Evolutionary conservation across 53 echinoderm and acorn worm species (phyloP).

Genomic region (Astropecten irregularis): DNA sequence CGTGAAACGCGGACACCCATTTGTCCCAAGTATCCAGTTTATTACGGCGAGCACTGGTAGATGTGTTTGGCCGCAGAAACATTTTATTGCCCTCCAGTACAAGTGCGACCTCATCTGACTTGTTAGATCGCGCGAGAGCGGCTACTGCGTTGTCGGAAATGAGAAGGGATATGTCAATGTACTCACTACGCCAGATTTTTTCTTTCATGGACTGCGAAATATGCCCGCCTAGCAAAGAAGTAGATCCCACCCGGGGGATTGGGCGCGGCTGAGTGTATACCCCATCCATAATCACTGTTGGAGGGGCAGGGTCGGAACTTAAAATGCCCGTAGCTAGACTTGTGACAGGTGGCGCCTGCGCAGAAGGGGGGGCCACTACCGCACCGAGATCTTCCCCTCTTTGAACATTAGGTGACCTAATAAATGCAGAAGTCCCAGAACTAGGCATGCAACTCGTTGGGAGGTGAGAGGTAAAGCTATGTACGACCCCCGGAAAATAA

Average conservation of each 20-base stretch:
- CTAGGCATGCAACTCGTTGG: too few relatives aligned
- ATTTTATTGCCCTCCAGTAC: not conserved
- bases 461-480: too few relatives aligned
- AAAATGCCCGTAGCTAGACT: too few relatives aligned
- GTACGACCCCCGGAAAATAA: too few relatives aligned
- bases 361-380: too few relatives aligned
- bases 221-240: not conserved
- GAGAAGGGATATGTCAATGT: slow-evolving; percentile 5
- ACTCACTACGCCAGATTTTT: slow-evolving; percentile 2
- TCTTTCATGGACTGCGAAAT: not conserved
- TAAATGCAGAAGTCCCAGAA: too few relatives aligned
- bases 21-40: slow-evolving; percentile 12
- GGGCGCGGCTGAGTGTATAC: not conserved
- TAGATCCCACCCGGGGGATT: not conserved
- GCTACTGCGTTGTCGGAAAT: not conserved
- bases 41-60: not conserved
- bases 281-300: too few relatives aligned
- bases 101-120: not conserved
- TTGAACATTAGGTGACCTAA: too few relatives aligned
- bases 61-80: not conserved
- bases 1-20: slow-evolving; percentile 46
- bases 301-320: too few relatives aligned
- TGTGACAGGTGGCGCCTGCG: too few relatives aligned
- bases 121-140: not conserved
- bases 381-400: too few relatives aligned